These are phyloP conservation scores for Teleiodes luculella DNA, from an alignment of 2,888 invertebrate genomes.

Conservation along the genomic window DNA sequence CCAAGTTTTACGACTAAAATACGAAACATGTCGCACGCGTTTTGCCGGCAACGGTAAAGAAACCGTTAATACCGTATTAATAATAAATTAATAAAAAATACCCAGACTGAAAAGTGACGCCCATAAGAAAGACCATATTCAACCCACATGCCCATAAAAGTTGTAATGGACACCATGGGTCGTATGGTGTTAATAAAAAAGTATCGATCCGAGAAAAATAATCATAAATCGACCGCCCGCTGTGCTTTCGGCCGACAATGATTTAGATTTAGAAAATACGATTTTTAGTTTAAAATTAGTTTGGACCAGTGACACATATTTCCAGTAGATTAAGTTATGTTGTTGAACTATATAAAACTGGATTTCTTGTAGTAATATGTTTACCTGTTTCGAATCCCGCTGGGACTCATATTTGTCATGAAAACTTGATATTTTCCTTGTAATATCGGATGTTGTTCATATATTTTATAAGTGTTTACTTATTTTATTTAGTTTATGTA, in stretches of 20 bases:
- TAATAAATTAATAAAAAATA: constrained; percentile 15
- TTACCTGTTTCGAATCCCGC: too few species aligned
- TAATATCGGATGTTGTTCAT: too few species aligned
- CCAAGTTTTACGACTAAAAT: neutral
- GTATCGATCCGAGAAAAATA: constrained; percentile 33
- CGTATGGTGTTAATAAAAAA: constrained; percentile 31
- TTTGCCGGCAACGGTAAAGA: constrained; percentile 16
- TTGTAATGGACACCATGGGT: constrained; percentile 25
- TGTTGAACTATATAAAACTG: constrained; percentile 2
- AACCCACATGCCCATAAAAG: constrained; percentile 42
- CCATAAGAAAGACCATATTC: constrained; percentile 25
- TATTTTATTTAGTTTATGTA: too few species aligned
- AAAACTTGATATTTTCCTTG: too few species aligned
- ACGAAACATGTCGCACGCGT: constrained; percentile 4
- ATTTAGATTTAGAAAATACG: constrained; percentile 29
- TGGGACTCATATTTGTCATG: too few species aligned
- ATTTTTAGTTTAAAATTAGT: constrained; percentile 26
- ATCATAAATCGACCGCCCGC: constrained; percentile 39
- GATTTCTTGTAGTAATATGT: neutral
- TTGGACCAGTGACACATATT: constrained; percentile 30
- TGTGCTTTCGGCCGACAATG: constrained; percentile 29
- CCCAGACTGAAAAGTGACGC: constrained; percentile 33
- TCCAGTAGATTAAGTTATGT: neutral
- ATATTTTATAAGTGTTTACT: too few species aligned
- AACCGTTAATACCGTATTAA: constrained; percentile 24